A percentile compares a stretch with the other conserved stretches of the same genome.
Conservation (phyloP, 2,888 invertebrate genomes). For the Elaeidobius kamerunicus region DNA sequence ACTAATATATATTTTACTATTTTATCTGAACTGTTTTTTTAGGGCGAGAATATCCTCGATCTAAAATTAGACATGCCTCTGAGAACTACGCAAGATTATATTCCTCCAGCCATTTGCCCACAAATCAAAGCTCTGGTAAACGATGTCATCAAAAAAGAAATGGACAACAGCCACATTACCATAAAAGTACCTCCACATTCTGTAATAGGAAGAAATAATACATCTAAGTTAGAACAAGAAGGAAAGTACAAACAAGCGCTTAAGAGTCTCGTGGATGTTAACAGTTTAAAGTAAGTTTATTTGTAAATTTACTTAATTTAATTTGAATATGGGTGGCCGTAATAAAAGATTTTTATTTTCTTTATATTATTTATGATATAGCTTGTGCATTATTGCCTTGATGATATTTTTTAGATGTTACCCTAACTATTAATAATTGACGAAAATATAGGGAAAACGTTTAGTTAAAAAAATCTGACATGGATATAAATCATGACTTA, state of each 20-base stretch:
- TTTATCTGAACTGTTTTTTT: too few relatives aligned
- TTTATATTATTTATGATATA: too few relatives aligned
- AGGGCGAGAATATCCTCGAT: constrained; percentile 68
- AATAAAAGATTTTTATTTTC: too few relatives aligned
- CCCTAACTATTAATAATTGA: neutral
- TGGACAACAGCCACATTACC: constrained; percentile 44
- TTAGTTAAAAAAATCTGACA: neutral
- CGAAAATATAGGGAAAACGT: neutral
- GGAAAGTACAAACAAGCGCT: constrained; percentile 48
- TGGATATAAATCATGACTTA: neutral
- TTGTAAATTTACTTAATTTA: too few relatives aligned
- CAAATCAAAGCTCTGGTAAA: constrained; percentile 65
- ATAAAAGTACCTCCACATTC: constrained; percentile 47
- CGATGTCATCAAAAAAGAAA: constrained; percentile 55
- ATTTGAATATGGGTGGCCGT: too few relatives aligned
- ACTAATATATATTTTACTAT: too few relatives aligned
- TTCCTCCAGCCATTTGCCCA: constrained; percentile 67
- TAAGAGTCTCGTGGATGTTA: constrained; percentile 46
- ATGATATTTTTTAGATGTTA: neutral
- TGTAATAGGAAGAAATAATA: constrained; percentile 41
- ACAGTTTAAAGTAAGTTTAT: constrained; percentile 44
- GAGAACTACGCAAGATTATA: constrained; percentile 73
- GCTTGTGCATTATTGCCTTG: neutral
- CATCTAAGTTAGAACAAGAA: constrained; percentile 48
- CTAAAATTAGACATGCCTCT: constrained; percentile 74